phyloP scores from a whole-genome alignment of 2,888 invertebrate species.

The Dicranocentrus wangi region DNA sequence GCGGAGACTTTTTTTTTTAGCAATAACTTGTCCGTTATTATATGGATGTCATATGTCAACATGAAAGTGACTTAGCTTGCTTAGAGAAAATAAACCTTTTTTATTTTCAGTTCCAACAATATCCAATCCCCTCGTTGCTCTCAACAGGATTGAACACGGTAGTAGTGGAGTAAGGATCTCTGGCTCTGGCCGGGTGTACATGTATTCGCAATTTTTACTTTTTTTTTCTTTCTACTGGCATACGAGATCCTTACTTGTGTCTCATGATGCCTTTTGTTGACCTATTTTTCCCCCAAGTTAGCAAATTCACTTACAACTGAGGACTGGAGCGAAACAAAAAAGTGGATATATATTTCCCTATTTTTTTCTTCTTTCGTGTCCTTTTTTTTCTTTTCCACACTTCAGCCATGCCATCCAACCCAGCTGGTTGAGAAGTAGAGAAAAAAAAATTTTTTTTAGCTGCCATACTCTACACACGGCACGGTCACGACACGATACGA shows the following conservation, averaged over 20 bases:
- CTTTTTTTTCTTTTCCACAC: not conserved
- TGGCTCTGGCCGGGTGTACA: not conserved
- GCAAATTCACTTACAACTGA: conserved; percentile 46
- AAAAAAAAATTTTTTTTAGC: conserved; percentile 9
- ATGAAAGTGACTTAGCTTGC: conserved; percentile 3
- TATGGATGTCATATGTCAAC: conserved; percentile 22
- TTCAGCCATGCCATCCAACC: conserved; percentile 34
- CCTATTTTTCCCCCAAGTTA: conserved; percentile 44
- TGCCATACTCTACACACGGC: conserved; percentile 42
- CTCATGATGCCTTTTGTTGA: conserved; percentile 29
- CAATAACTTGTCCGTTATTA: conserved; percentile 22
- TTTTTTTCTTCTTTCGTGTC: no score
- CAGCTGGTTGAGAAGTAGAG: conserved; percentile 40
- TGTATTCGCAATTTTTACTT: not conserved
- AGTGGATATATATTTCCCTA: not conserved
- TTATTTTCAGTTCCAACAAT: conserved; percentile 12
- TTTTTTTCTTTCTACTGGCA: conserved; percentile 8
- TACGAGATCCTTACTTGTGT: not conserved
- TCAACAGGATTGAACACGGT: no score
- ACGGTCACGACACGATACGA: conserved; percentile 43
- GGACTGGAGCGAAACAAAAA: not conserved
- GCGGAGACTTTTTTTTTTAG: not conserved
- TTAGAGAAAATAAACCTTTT: conserved; percentile 13
- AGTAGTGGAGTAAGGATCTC: no score
- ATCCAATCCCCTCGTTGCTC: not conserved